A percentile compares a stretch with the other conserved stretches of the same genome.
Evolutionary conservation across 2,888 invertebrate genomes (phyloP).

Genomic region (Sminthurides aquaticus): DNA sequence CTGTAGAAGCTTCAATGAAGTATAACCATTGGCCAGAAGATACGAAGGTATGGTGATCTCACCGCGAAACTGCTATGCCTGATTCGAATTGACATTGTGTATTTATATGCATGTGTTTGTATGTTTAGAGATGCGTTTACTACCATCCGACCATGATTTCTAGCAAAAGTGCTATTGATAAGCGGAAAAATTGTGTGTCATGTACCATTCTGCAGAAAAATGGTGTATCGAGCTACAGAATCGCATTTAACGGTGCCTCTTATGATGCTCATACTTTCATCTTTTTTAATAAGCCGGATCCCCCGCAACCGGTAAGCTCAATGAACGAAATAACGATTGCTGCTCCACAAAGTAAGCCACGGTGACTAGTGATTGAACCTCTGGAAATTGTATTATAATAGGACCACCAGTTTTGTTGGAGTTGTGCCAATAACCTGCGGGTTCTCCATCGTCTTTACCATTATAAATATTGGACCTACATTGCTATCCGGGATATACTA

Average conservation of each 20-base stretch:
- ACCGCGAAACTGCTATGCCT: too few species aligned
- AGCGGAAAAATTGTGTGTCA: not conserved
- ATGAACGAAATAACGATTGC: not conserved
- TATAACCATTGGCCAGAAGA: conserved; percentile 1
- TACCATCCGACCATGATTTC: conserved; percentile 7
- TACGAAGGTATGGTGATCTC: too few species aligned
- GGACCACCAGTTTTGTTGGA: not conserved
- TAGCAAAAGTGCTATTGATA: not conserved
- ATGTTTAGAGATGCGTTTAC: conserved; percentile 8
- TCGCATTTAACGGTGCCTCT: conserved; percentile 4
- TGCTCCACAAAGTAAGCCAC: not conserved
- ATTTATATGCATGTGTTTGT: too few species aligned
- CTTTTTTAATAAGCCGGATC: conserved; percentile 2
- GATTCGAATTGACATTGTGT: too few species aligned
- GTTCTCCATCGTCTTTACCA: not conserved
- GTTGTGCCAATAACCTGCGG: not conserved
- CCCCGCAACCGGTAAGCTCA: conserved; percentile 5
- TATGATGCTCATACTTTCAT: conserved; percentile 7
- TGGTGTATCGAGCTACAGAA: not conserved
- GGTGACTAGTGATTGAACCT: not conserved
- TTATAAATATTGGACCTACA: conserved; percentile 7
- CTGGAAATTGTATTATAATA: not conserved
- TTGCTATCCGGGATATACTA: not conserved
- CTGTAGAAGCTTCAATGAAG: too few species aligned
- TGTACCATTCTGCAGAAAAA: not conserved